Evolutionary conservation across 1,140 invertebrate genomes (phyloP).

Genomic region (Hycleus phaleratus): DNA sequence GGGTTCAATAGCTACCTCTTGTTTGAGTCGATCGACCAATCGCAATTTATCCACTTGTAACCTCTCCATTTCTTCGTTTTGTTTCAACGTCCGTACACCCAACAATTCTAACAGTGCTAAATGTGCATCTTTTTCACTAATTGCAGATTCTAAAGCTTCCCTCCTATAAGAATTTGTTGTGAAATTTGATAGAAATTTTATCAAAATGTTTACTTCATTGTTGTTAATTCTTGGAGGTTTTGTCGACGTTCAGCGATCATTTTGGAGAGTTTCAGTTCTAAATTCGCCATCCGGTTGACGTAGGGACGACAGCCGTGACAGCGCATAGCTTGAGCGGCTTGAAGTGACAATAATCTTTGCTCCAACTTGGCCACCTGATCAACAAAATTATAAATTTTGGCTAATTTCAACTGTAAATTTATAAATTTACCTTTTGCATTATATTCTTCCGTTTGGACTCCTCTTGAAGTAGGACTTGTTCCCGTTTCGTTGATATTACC

Average conservation of each 20-base stretch:
- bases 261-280: slow-evolving; percentile 49
- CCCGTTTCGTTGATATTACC: slow-evolving; percentile 54
- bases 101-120: slow-evolving; percentile 75
- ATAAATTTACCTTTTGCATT: slow-evolving; percentile 48
- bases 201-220: slow-evolving; percentile 62
- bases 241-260: slow-evolving; percentile 54
- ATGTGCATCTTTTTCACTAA: slow-evolving; percentile 81
- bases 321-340: slow-evolving; percentile 55
- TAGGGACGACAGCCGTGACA: slow-evolving; percentile 59
- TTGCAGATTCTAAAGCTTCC: slow-evolving; percentile 70
- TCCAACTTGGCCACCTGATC: slow-evolving; percentile 64
- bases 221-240: slow-evolving; percentile 65
- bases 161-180: slow-evolving; percentile 21
- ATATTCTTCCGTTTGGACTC: slow-evolving; percentile 52
- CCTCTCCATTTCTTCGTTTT: slow-evolving; percentile 55
- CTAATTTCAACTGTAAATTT: slow-evolving; percentile 16
- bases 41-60: slow-evolving; percentile 54
- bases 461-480: slow-evolving; percentile 54
- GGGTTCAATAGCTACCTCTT: slow-evolving; percentile 48
- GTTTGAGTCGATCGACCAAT: slow-evolving; percentile 58
- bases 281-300: slow-evolving; percentile 49
- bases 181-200: background rate
- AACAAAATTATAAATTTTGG: too few relatives aligned
- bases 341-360: slow-evolving; percentile 57
- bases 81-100: slow-evolving; percentile 55